These are phyloP conservation scores for Nephrotoma flavescens DNA, from an alignment of 2,888 invertebrate genomes.

Conservation along the genomic window DNA sequence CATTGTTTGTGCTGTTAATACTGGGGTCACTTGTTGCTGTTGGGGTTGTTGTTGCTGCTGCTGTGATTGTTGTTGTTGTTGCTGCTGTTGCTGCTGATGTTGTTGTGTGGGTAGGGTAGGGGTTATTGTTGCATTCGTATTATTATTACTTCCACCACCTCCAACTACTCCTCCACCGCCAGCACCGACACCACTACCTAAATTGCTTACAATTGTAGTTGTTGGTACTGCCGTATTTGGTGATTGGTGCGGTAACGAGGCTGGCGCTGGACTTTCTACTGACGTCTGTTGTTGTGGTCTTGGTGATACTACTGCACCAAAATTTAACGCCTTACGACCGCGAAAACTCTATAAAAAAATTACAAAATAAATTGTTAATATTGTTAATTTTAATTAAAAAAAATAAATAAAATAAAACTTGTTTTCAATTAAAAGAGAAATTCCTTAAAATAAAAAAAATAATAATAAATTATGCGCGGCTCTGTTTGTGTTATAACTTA, in stretches of 20 bases:
- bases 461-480: background rate
- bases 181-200: conserved; percentile 7
- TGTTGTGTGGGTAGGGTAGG: conserved; percentile 19
- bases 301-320: conserved; percentile 13
- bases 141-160: background rate
- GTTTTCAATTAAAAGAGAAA: background rate
- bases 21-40: conserved; percentile 10
- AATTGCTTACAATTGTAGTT: conserved; percentile 11
- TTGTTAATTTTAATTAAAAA: conserved; percentile 6
- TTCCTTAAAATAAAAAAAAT: background rate
- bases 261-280: conserved; percentile 16
- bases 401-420: conserved; percentile 4
- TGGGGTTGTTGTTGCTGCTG: conserved; percentile 21
- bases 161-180: background rate
- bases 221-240: conserved; percentile 15
- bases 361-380: background rate
- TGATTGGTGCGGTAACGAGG: conserved; percentile 16
- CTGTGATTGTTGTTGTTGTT: conserved; percentile 18
- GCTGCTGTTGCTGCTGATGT: conserved; percentile 23
- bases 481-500: conserved; percentile 1
- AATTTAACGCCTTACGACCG: conserved; percentile 15
- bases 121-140: conserved; percentile 19
- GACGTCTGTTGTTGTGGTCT: conserved; percentile 13
- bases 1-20: conserved; percentile 33
- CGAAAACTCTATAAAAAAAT: conserved; percentile 14